phyloP scores from a whole-genome alignment of 2,888 invertebrate species.

The Amphipyra berbera region DNA sequence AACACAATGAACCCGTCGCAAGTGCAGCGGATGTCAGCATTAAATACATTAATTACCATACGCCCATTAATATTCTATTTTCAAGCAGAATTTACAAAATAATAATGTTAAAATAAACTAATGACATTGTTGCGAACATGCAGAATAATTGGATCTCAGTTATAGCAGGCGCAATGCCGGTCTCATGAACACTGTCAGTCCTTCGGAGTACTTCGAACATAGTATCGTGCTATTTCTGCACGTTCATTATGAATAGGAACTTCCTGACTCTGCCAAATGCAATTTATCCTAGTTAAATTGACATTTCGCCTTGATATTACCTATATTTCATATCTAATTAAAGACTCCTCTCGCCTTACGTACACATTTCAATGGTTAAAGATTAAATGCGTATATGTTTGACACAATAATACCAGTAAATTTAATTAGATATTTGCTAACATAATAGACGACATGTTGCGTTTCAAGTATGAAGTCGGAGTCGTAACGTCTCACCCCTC shows the following conservation, averaged over 20 bases:
- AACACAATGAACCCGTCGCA: not conserved
- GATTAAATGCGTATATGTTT: slow-evolving; percentile 28
- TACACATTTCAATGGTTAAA: slow-evolving; percentile 19
- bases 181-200: not conserved
- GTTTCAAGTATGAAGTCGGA: slow-evolving; percentile 54
- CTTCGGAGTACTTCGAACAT: slow-evolving; percentile 4
- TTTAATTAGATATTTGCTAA: slow-evolving; percentile 44
- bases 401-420: slow-evolving; percentile 33
- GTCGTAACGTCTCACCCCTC: slow-evolving; percentile 63
- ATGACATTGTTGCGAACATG: slow-evolving; percentile 45
- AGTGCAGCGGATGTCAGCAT: slow-evolving; percentile 18
- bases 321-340: slow-evolving; percentile 42
- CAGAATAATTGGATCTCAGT: slow-evolving; percentile 65
- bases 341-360: slow-evolving; percentile 13
- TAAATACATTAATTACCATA: slow-evolving; percentile 39
- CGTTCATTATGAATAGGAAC: slow-evolving; percentile 48
- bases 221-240: slow-evolving; percentile 44
- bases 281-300: slow-evolving; percentile 51
- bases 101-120: slow-evolving; percentile 45
- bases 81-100: slow-evolving; percentile 48
- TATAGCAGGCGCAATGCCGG: slow-evolving; percentile 54
- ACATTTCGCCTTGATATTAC: slow-evolving; percentile 22
- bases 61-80: slow-evolving; percentile 46
- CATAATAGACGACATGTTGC: slow-evolving; percentile 46
- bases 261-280: slow-evolving; percentile 50